These are phyloP conservation scores for Cinclus mexicanus DNA, from an alignment of 2,113 vertebrate genomes.

Conservation along the genomic window DNA sequence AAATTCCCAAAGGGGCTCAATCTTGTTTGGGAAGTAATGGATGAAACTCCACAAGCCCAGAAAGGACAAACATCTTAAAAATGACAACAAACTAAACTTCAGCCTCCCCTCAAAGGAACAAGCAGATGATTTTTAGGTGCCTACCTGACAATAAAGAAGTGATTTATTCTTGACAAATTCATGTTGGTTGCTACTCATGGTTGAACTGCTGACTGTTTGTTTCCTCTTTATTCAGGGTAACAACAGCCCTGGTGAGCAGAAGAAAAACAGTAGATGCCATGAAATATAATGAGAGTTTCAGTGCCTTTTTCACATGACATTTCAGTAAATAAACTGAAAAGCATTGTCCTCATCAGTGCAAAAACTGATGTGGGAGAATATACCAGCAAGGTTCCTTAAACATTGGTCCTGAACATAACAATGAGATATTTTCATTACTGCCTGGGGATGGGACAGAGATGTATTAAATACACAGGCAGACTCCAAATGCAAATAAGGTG, in stretches of 20 bases:
- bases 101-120: neutral
- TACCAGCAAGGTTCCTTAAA: neutral
- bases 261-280: rapidly evolving
- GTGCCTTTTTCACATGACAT: neutral
- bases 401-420: neutral
- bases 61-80: neutral
- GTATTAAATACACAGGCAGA: neutral
- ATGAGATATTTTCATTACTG: neutral
- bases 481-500: neutral
- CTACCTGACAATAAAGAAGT: neutral
- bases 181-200: neutral
- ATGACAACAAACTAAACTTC: neutral
- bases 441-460: neutral
- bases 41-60: neutral
- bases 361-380: neutral
- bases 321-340: neutral
- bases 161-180: neutral
- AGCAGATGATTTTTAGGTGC: neutral
- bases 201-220: neutral
- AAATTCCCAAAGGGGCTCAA: neutral
- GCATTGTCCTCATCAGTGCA: neutral
- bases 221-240: neutral
- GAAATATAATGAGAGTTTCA: neutral
- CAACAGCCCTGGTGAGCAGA: neutral
- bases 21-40: neutral